phyloP scores from a whole-genome alignment of 1,140 invertebrate species.

The Steinernema feltiae region DNA sequence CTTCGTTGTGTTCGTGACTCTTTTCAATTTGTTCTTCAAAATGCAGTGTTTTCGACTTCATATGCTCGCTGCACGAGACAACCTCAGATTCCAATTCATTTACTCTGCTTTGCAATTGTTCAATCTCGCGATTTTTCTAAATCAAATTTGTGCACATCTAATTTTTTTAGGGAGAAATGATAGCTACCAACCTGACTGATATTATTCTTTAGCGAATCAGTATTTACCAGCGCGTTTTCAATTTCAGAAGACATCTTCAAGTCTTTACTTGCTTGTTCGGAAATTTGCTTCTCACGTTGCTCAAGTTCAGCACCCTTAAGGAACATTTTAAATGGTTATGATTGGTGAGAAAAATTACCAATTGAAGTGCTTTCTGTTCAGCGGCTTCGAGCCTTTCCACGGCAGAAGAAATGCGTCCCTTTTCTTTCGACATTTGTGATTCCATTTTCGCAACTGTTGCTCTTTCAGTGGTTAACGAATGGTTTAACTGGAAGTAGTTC shows the following conservation, averaged over 20 bases:
- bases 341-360: slow-evolving; percentile 19
- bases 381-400: slow-evolving; percentile 25
- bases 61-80: slow-evolving; percentile 15
- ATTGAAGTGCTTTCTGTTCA: slow-evolving; percentile 20
- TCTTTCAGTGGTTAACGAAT: not conserved
- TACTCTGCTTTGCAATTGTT: not conserved
- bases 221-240: not conserved
- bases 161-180: not conserved
- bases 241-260: not conserved
- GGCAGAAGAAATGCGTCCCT: slow-evolving; percentile 22
- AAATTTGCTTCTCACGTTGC: not conserved
- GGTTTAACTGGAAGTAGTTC: not conserved
- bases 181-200: not conserved
- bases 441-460: not conserved
- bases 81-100: not conserved
- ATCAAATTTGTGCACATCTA: not conserved
- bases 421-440: not conserved
- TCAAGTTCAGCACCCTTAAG: not conserved
- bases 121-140: not conserved
- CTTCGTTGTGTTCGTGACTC: slow-evolving; percentile 34
- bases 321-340: no score
- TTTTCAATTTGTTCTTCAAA: slow-evolving; percentile 23
- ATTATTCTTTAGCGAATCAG: not conserved
- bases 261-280: not conserved
- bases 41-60: slow-evolving; percentile 24